Percentiles rank a stretch among this genome's conserved stretches.
Conservation (phyloP, 53 echinoderm and acorn worm species). For the Paracentrotus lividus region DNA sequence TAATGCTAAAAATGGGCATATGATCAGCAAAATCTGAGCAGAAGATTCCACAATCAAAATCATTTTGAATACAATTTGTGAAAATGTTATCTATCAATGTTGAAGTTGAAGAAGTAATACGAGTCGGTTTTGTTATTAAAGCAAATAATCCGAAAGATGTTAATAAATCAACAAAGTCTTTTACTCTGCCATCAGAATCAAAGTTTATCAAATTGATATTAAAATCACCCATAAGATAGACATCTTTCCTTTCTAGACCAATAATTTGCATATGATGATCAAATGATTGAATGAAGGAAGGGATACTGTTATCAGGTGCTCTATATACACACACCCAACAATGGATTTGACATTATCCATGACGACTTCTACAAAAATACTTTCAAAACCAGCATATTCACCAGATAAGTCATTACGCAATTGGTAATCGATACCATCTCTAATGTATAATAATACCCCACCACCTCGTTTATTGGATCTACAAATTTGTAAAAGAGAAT, state of each 20-base stretch:
- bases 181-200: constrained; percentile 33
- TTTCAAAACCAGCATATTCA: neutral
- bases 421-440: neutral
- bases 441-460: neutral
- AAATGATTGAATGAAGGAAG: neutral
- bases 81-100: constrained; percentile 32
- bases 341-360: neutral
- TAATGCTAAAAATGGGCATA: constrained; percentile 2
- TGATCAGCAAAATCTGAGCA: neutral
- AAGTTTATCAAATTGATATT: constrained; percentile 15
- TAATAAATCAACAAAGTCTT: constrained; percentile 32
- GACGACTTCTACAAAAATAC: neutral
- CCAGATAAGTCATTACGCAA: neutral
- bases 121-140: constrained; percentile 17
- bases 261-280: constrained; percentile 10
- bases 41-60: neutral
- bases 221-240: constrained; percentile 31
- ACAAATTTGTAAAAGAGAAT: neutral
- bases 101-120: neutral
- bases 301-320: neutral
- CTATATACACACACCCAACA: constrained; percentile 47
- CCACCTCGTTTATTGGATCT: constrained; percentile 1
- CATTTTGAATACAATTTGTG: constrained; percentile 5
- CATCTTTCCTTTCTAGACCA: neutral
- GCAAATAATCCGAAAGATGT: constrained; percentile 35